phyloP scores from a whole-genome alignment of 2,888 invertebrate genomes.

The Lamellibrachia columna region DNA sequence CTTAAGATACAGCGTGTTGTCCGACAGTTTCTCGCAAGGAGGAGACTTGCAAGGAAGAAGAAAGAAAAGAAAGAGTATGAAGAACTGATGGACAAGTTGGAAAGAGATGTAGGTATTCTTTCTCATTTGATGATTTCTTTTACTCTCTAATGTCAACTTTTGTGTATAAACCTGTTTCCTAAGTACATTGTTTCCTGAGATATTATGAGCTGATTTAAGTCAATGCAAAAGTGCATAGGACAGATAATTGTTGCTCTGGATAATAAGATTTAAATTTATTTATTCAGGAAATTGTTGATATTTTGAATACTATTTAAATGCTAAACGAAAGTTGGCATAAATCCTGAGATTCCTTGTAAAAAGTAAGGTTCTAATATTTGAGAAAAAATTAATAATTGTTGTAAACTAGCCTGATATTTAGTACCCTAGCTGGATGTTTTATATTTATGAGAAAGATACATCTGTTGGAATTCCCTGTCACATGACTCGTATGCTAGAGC shows the following conservation, averaged over 20 bases:
- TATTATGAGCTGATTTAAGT: neutral
- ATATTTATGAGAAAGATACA: no score
- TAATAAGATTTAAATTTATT: no score
- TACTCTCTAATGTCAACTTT: neutral
- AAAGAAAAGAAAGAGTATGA: constrained; percentile 62
- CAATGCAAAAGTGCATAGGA: no score
- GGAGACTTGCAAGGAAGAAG: constrained; percentile 50
- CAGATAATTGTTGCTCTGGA: no score
- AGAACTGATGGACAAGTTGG: constrained; percentile 60
- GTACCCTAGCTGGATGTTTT: no score
- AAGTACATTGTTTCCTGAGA: neutral
- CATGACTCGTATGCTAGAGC: no score
- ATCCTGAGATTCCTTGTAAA: no score
- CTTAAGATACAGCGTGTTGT: constrained; percentile 52
- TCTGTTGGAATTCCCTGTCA: no score
- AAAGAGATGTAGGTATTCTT: constrained; percentile 57
- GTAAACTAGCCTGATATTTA: no score
- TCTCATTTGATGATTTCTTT: neutral
- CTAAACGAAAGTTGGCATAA: neutral
- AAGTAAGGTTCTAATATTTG: no score
- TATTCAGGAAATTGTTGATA: neutral
- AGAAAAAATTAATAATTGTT: no score
- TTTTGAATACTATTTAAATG: neutral
- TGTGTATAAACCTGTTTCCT: neutral
- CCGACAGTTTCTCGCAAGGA: constrained; percentile 53